These are phyloP conservation scores for Torymus tubicola DNA, from an alignment of 2,888 invertebrate species.

Conservation along the genomic window DNA sequence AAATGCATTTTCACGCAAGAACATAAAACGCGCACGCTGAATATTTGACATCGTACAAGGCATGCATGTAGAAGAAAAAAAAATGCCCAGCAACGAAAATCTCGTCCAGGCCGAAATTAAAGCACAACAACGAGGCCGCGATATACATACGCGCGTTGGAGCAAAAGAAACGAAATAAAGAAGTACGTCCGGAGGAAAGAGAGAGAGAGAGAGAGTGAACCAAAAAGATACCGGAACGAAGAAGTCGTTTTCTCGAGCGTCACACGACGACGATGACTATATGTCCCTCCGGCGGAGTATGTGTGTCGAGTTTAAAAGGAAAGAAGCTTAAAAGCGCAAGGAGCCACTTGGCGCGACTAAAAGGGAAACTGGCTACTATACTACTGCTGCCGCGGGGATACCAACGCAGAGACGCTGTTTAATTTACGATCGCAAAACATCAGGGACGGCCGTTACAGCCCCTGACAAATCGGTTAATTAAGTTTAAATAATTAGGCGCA, in stretches of 20 bases:
- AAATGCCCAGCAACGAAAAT: not conserved
- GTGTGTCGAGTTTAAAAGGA: not conserved
- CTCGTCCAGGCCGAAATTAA: slow-evolving; percentile 10
- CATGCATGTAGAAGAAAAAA: not conserved
- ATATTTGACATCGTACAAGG: no score
- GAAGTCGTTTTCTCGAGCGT: slow-evolving; percentile 15
- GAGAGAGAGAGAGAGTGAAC: not conserved
- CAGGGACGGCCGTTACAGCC: slow-evolving; percentile 2
- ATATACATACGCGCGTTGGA: not conserved
- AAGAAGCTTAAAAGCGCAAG: slow-evolving; percentile 37
- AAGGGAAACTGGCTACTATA: not conserved
- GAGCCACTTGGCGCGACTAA: slow-evolving; percentile 16
- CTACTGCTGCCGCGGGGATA: not conserved
- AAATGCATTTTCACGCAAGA: no score
- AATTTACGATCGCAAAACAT: slow-evolving; percentile 64
- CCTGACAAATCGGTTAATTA: slow-evolving; percentile 64
- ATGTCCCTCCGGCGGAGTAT: not conserved
- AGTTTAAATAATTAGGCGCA: slow-evolving; percentile 62
- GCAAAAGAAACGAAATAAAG: slow-evolving; percentile 15
- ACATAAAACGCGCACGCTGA: no score
- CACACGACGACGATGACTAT: not conserved
- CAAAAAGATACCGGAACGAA: slow-evolving; percentile 13
- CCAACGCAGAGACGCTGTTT: slow-evolving; percentile 19
- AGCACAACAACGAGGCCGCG: slow-evolving; percentile 7
- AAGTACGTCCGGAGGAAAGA: not conserved